Evolutionary conservation across 2,888 invertebrate genomes (phyloP).

Genomic region (Amorpha juglandis): DNA sequence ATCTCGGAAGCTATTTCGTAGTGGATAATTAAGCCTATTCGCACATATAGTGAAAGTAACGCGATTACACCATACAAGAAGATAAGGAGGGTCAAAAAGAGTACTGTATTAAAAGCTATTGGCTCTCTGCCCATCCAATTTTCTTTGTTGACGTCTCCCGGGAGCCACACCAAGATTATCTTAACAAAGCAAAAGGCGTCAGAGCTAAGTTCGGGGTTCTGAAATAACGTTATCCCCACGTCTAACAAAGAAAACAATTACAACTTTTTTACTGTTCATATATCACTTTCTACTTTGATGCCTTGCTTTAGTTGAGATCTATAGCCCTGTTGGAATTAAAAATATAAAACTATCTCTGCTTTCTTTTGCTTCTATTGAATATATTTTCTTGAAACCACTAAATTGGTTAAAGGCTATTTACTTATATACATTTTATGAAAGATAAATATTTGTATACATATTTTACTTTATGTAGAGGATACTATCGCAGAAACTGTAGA

Average conservation of each 20-base stretch:
- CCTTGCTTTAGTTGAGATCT: background rate
- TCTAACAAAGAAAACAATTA: conserved; percentile 61
- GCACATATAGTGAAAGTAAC: conserved; percentile 56
- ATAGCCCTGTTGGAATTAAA: background rate
- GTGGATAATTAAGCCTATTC: conserved; percentile 26
- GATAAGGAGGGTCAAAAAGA: conserved; percentile 79
- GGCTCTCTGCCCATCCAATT: conserved; percentile 83
- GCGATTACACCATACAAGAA: conserved; percentile 71
- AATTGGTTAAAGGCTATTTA: too few relatives aligned
- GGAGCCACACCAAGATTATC: conserved; percentile 77
- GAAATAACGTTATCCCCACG: conserved; percentile 69
- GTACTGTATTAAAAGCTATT: conserved; percentile 80
- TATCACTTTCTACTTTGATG: conserved; percentile 37
- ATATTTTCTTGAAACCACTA: background rate
- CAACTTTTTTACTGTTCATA: conserved; percentile 61
- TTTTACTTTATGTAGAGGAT: background rate
- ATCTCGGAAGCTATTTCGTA: conserved; percentile 18
- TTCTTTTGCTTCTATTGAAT: background rate
- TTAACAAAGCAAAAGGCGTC: conserved; percentile 76
- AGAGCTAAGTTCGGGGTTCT: conserved; percentile 59
- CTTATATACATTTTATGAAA: too few relatives aligned
- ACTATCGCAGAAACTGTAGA: background rate
- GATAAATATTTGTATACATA: background rate
- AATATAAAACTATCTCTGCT: background rate
- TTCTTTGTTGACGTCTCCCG: conserved; percentile 81